Percentiles rank a stretch among this genome's conserved stretches.
phyloP scores from a whole-genome alignment of 2,113 vertebrate genomes.

The Amia ocellicauda region DNA sequence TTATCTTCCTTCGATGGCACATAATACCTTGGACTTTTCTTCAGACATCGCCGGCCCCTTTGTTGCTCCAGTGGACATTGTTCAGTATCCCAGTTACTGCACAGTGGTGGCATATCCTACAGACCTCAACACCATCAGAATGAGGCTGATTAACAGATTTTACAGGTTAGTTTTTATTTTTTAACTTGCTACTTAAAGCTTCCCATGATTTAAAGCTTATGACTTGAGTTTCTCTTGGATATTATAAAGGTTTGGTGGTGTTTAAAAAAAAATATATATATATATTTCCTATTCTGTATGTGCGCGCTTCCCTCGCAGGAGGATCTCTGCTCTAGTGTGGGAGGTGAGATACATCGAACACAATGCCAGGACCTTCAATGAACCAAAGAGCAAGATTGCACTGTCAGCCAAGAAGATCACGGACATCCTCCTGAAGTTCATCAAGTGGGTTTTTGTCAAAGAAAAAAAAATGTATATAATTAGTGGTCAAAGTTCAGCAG shows the following conservation, averaged over 20 bases:
- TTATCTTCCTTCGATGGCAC: no score
- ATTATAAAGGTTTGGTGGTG: not conserved
- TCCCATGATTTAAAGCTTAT: no score
- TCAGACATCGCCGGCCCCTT: constrained; percentile 88
- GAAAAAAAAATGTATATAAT: no score
- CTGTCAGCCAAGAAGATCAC: constrained; percentile 89
- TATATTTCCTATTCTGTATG: no score
- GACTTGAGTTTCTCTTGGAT: no score
- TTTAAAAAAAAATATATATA: no score
- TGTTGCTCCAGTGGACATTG: constrained; percentile 86
- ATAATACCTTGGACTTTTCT: no score
- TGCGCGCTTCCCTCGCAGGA: constrained; percentile 68
- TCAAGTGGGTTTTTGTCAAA: constrained; percentile 72
- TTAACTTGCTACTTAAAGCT: no score
- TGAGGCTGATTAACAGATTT: constrained; percentile 82
- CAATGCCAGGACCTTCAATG: constrained; percentile 93
- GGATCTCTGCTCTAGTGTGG: constrained; percentile 90
- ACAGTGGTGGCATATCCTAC: constrained; percentile 91
- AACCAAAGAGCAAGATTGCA: constrained; percentile 91
- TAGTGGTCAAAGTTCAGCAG: no score
- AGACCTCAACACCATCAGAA: constrained; percentile 86
- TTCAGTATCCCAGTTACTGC: constrained; percentile 89
- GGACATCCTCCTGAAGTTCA: constrained; percentile 85
- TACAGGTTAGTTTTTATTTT: constrained; percentile 86
- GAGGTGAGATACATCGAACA: constrained; percentile 88